Percentiles rank a stretch among this genome's conserved stretches.
Evolutionary conservation across 2,888 invertebrate species (phyloP).

Genomic region (Catocala fraxini): DNA sequence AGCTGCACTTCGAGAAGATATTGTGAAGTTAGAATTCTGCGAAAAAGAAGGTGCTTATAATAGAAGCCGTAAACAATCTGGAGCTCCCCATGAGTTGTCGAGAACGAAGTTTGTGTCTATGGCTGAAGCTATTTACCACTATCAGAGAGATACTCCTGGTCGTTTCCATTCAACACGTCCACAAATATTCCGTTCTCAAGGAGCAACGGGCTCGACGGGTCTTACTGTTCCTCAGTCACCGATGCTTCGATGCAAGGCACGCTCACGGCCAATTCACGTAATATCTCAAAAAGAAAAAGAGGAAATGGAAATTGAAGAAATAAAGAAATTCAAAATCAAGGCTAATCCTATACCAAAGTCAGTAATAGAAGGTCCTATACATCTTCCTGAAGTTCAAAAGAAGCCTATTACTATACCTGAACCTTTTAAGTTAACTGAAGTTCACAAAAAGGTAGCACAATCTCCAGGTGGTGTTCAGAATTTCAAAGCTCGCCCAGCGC

Average conservation of each 20-base stretch:
- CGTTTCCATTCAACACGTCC: constrained; percentile 80
- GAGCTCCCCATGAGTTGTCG: constrained; percentile 63
- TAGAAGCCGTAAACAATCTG: constrained; percentile 61
- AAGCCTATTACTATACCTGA: constrained; percentile 88
- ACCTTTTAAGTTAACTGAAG: constrained; percentile 89
- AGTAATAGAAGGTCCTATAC: constrained; percentile 84
- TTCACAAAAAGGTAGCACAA: constrained; percentile 74
- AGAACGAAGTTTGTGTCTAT: constrained; percentile 86
- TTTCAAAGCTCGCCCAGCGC: constrained; percentile 90
- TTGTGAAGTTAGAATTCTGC: constrained; percentile 57
- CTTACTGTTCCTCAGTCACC: constrained; percentile 86
- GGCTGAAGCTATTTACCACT: constrained; percentile 88
- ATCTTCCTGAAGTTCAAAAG: constrained; percentile 81
- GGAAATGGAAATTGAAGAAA: constrained; percentile 88
- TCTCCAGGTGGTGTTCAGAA: constrained; percentile 59
- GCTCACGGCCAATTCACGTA: constrained; percentile 85
- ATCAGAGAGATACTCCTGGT: constrained; percentile 87
- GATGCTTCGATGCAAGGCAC: constrained; percentile 82
- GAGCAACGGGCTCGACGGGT: constrained; percentile 54
- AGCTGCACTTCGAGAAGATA: constrained; percentile 61
- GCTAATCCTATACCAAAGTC: constrained; percentile 89
- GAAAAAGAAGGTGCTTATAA: constrained; percentile 57
- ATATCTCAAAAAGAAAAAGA: constrained; percentile 89
- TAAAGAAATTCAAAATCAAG: constrained; percentile 90
- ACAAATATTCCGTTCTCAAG: constrained; percentile 63